Conservation (phyloP, 2,797 vertebrate species). For the Smutsia gigantea region DNA sequence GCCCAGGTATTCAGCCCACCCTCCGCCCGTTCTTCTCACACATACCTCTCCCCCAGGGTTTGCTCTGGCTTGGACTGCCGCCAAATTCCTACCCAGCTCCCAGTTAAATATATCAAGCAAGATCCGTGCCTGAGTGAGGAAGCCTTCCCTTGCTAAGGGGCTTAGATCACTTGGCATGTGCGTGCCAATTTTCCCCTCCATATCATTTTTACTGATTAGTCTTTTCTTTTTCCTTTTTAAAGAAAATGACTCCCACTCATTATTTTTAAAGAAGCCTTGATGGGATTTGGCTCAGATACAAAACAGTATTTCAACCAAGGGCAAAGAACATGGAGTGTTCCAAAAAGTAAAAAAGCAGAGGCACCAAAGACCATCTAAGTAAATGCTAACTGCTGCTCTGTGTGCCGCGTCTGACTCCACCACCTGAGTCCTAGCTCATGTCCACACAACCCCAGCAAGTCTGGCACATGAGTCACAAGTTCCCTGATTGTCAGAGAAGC, state of each 20-base stretch:
- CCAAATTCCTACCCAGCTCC: slow-evolving; percentile 47
- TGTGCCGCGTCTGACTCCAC: fast-evolving
- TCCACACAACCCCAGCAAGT: background rate
- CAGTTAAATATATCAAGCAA: slow-evolving; percentile 52
- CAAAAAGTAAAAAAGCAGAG: slow-evolving; percentile 42
- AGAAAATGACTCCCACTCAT: slow-evolving; percentile 67
- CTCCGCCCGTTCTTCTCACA: background rate
- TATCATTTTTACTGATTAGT: slow-evolving; percentile 58
- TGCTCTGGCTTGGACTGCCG: slow-evolving; percentile 21
- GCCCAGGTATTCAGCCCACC: slow-evolving; percentile 39
- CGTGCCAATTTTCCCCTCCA: slow-evolving; percentile 39
- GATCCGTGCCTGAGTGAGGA: slow-evolving; percentile 27
- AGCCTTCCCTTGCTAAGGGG: slow-evolving; percentile 48
- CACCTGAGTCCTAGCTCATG: background rate
- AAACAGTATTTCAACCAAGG: slow-evolving; percentile 62
- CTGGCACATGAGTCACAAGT: background rate
- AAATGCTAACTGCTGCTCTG: background rate
- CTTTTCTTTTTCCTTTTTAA: slow-evolving; percentile 64
- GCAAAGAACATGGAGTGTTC: slow-evolving; percentile 22
- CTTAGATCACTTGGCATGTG: slow-evolving; percentile 61
- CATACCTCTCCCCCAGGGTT: slow-evolving; percentile 5
- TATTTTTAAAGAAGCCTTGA: slow-evolving; percentile 66
- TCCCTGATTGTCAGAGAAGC: background rate
- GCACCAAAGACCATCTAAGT: slow-evolving; percentile 31
- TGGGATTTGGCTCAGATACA: slow-evolving; percentile 69